A percentile compares a stretch with the other conserved stretches of the same genome.
Conservation (phyloP, 1,140 invertebrate species). For the Acyrthosiphon pisum region DNA sequence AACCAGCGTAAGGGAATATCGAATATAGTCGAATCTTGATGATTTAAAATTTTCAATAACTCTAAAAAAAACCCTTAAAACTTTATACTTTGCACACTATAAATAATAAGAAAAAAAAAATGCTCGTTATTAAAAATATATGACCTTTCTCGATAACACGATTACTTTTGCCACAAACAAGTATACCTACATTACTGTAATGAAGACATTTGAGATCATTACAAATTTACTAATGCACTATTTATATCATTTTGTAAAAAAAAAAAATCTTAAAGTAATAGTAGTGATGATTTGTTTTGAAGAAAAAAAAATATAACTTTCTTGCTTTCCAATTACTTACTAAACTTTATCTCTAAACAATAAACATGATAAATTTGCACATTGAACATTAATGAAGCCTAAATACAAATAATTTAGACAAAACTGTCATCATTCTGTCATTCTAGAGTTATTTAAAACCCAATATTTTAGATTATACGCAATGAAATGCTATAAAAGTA, state of each 20-base stretch:
- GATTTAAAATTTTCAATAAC: conserved; percentile 1
- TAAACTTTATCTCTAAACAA: neutral
- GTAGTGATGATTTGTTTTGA: neutral
- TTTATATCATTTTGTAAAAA: neutral
- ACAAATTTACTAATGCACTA: neutral
- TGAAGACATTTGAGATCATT: neutral
- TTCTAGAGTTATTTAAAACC: neutral
- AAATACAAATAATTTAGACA: neutral
- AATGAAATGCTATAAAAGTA: neutral
- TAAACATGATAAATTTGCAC: neutral
- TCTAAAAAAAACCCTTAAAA: conserved; percentile 9
- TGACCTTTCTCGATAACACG: neutral
- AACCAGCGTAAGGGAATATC: neutral
- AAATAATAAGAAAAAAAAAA: conserved; percentile 19
- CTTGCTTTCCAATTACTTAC: neutral
- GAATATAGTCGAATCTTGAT: neutral
- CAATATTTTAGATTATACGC: neutral
- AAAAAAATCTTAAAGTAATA: neutral
- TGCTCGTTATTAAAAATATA: conserved; percentile 14
- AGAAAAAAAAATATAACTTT: neutral
- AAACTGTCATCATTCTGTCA: neutral
- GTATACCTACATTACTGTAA: neutral
- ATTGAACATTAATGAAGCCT: neutral
- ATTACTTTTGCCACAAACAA: neutral
- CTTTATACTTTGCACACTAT: neutral